These are phyloP conservation scores for Neelides sp. DNA, from an alignment of 1,140 invertebrate species.

Conservation along the genomic window DNA sequence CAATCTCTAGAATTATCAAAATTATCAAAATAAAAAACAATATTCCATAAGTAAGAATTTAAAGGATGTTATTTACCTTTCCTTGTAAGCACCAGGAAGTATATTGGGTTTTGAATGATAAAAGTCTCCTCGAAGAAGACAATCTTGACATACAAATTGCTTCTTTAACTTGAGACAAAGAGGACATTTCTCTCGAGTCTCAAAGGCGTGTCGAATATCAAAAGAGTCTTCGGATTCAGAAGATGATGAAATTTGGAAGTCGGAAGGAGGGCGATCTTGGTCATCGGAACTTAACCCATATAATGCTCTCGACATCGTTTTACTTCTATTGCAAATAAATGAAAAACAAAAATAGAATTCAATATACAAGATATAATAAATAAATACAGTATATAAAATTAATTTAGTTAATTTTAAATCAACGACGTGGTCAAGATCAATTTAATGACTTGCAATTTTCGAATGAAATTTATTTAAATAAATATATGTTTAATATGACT, in stretches of 20 bases:
- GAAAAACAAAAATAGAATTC: background rate
- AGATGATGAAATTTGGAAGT: conserved; percentile 23
- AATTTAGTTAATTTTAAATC: background rate
- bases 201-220: conserved; percentile 9
- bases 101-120: background rate
- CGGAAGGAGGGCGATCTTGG: conserved; percentile 14
- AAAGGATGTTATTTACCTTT: conserved; percentile 3
- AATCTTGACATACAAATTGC: conserved; percentile 20
- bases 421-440: background rate
- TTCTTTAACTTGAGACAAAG: conserved; percentile 15
- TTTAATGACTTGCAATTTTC: background rate
- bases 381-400: background rate
- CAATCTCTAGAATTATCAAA: too few relatives aligned
- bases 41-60: background rate
- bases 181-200: conserved; percentile 15
- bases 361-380: too few relatives aligned
- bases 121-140: conserved; percentile 18
- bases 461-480: too few relatives aligned
- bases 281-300: conserved; percentile 5
- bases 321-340: background rate
- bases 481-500: too few relatives aligned
- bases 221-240: conserved; percentile 12
- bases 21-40: too few relatives aligned
- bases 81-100: background rate
- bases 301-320: background rate